Base-by-base conservation (phyloP, 2,113 vertebrate species). In the Dipodomys spectabilis region DNA sequence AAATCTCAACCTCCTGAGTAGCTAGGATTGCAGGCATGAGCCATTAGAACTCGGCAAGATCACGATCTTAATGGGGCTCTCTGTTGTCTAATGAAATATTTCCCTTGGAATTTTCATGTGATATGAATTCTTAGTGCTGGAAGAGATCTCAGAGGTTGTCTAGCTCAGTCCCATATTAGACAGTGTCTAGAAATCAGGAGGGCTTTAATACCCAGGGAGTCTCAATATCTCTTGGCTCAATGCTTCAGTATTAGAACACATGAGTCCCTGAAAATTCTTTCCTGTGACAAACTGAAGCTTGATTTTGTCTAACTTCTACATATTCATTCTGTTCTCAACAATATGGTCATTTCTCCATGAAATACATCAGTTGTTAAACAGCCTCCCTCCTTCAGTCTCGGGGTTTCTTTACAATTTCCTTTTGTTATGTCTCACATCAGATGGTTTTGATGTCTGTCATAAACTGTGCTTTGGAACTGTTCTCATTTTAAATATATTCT, bases 1-100 rank as follows among this genome's bases (percentile, higher is more conserved):
- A 57, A 13, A 57, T 57, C 53, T 57, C 53, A 57, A 57, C 53
- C 53, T 16, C 53, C 53, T 57, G 53, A 57, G 53, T 57, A 57
- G 53, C 53, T 57, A 57, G 53, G 53, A 57, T 57, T 57, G 53
- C 10, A 57, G 15, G 53, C 53, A 57, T 4, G 53, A 57, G 53
- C 53, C 53, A 57, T 16, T 57, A 16, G 53, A 57, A 16, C 53
- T 57, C 19, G 53, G 53, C 12, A 13, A 57, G 19, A 57, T 18
- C 15, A 18, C 1, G 15, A 57, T 65, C 11, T 74, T 65, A 88
- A 32, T 82, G 2, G 25, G 49, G 19, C 27, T 60, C 3, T 73
- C 35, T 44, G 12, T 16, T 15, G 32, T 71, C n/a, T 90, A 30
- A 79, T 85, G 74, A 81, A 95, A 78, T 90, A 69, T 12, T 82